Base-by-base conservation (phyloP, 1,140 invertebrate species). In the Ridgeia piscesae region DNA sequence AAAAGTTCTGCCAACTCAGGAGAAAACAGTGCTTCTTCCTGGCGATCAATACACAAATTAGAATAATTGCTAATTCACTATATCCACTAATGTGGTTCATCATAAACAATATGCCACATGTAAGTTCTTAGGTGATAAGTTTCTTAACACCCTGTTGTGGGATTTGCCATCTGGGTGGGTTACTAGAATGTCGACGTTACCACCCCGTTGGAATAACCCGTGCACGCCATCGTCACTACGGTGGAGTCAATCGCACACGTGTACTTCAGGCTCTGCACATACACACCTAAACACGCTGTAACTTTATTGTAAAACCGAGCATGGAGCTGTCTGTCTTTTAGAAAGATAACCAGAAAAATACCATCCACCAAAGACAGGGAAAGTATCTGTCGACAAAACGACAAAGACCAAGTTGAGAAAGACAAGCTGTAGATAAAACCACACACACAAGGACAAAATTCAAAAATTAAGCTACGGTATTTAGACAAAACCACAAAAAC, bases 161-260 rank as follows among this genome's bases (percentile, higher is more conserved):
- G 96, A 96, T 91, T 94, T 94, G 17, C 96, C 95, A 95, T 96
- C 96, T 33, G 96, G 96, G 93, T 96, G 96, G 6, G 96, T 96
- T 9, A 97, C 94, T 31, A 97, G 94, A 35, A 97, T 93, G 94
- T 97, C 96, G n/a, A 97, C 95, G 94, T 97, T 96, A n/a, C 97
- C 96, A 95, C 96, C 96, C 42, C 97, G 94, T 33, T 96, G 94
- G 93, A 96, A 97, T 14, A 96, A 97, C 1, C 96, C 96, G n/a
- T n/a, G 95, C 96, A 97, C 9, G 95, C 95, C 92, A 95, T 95
- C 88, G 95, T 94, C 88, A 95, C 95, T 6, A 96, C 92, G 34
- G 94, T 95, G 34, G 94, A 93, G 17, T 95, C 94, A 17, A 97
- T 58, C 27, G 88, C 92, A 33, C 93, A n/a, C n/a, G n/a, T n/a